phyloP scores from a whole-genome alignment of 1,140 invertebrate genomes.

The Sogatella furcifera region DNA sequence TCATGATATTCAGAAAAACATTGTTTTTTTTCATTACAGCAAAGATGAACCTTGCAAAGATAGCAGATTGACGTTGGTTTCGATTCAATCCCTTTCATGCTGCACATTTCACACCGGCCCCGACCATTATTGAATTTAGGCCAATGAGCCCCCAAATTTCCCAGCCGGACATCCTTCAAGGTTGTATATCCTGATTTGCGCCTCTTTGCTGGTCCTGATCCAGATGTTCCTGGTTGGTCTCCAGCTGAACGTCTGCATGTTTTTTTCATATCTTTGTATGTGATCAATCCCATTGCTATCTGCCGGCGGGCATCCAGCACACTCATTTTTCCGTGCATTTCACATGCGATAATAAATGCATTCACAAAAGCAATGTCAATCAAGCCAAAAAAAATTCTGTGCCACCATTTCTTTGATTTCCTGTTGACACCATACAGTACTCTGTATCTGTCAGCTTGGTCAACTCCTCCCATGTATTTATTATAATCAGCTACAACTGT shows the following conservation, averaged over 20 bases:
- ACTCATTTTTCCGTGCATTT: background rate
- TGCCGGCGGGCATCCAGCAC: constrained; percentile 4
- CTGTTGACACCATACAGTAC: constrained; percentile 15
- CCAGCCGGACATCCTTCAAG: background rate
- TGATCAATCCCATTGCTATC: constrained; percentile 2
- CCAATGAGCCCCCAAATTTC: background rate
- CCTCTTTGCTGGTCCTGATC: constrained; percentile 2
- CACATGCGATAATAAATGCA: constrained; percentile 5
- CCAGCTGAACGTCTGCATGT: background rate
- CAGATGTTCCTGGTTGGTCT: no score
- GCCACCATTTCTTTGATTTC: constrained; percentile 15
- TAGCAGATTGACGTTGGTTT: background rate
- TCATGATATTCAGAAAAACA: background rate
- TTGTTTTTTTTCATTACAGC: background rate
- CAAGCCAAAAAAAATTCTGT: constrained; percentile 13
- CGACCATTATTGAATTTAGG: background rate
- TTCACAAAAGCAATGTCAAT: constrained; percentile 16
- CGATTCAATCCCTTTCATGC: background rate
- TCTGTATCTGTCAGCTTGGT: constrained; percentile 34
- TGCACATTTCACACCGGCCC: background rate
- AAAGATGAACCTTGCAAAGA: background rate
- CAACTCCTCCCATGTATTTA: constrained; percentile 29
- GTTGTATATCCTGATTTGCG: background rate
- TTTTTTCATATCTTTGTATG: background rate
- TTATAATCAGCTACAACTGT: constrained; percentile 34